phyloP scores from a whole-genome alignment of 2,113 vertebrate genomes.

The Varanus salvator region DNA sequence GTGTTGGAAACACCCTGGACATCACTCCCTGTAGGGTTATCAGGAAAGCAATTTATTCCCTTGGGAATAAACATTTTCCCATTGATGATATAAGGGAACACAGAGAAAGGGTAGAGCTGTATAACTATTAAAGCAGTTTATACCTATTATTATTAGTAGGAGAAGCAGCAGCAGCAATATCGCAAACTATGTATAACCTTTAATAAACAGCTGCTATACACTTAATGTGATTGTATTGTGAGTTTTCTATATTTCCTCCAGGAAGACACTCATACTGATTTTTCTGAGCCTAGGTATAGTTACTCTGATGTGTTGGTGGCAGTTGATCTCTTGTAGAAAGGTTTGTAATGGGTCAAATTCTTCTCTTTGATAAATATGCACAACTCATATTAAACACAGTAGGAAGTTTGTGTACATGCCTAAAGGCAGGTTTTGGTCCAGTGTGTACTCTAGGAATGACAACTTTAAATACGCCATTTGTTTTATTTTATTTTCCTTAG shows the following conservation, averaged over 20 bases:
- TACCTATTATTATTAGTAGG: too few relatives aligned
- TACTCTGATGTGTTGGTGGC: background rate
- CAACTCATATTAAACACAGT: background rate
- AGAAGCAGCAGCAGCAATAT: too few relatives aligned
- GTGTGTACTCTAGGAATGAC: conserved; percentile 9
- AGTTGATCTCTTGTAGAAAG: background rate
- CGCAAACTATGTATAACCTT: too few relatives aligned
- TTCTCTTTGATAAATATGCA: background rate
- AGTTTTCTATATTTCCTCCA: background rate
- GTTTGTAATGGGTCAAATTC: background rate
- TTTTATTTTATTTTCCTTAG: conserved; percentile 8
- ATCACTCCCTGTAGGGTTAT: too few relatives aligned
- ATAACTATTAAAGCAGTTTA: too few relatives aligned
- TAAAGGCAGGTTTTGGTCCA: background rate
- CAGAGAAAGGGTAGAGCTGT: too few relatives aligned
- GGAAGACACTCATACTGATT: background rate
- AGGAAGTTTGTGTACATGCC: background rate
- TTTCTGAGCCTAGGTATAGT: background rate
- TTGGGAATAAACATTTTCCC: too few relatives aligned
- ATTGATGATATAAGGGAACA: too few relatives aligned
- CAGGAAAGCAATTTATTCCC: too few relatives aligned
- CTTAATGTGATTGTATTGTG: background rate
- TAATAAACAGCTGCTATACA: background rate
- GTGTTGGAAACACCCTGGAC: too few relatives aligned
- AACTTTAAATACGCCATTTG: background rate